Base-by-base conservation (phyloP, 2,113 vertebrate genomes). In the Sylvilagus bachmani region DNA sequence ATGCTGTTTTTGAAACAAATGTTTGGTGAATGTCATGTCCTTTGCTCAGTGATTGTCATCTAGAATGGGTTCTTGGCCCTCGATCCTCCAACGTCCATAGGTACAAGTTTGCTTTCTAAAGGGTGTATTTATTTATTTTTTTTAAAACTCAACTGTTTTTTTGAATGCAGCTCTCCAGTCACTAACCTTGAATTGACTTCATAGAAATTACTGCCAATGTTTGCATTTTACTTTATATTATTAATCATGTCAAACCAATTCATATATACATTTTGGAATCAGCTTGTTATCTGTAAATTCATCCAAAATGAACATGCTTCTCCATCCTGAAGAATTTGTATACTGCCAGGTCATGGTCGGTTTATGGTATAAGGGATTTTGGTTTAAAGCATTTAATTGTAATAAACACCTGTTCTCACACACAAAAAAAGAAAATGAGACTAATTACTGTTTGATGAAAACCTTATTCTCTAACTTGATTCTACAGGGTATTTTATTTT, bases 1-100 rank as follows among this genome's bases (percentile, higher is more conserved):
- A 66, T 95, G 25, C 96, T 93, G 84, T 97, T 96, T 95, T 95
- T 83, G 17, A 62, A 84, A 94, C 86, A 96, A 95, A 70, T 31
- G 0, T 86, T 1, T 89, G 93, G 74, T 97, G 97, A 98, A 98
- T 98, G 98, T 98, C 95, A 83, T 97, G 97, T 98, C 98, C 97
- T 97, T 97, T 94, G 44, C 89, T 88, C 88, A 82, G 31, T 58
- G 44, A 49, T 96, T 69, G 85, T 81, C 86, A 70, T 74, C 70
- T n/a, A 12, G 73, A 89, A 17, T 79, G 51, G 81, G 16, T 66
- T 83, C 44, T 95, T 53, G 95, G 74, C 71, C 77, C 33, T n/a
- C 44, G 67, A 61, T 58, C 51, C 93, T 90, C 82, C 84, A 66
- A 64, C 78, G 36, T 93, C 61, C 22, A 4, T 81, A 74, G 66